Base-by-base conservation (phyloP, 2,888 invertebrate species). In the Leptodirus hochenwartii region DNA sequence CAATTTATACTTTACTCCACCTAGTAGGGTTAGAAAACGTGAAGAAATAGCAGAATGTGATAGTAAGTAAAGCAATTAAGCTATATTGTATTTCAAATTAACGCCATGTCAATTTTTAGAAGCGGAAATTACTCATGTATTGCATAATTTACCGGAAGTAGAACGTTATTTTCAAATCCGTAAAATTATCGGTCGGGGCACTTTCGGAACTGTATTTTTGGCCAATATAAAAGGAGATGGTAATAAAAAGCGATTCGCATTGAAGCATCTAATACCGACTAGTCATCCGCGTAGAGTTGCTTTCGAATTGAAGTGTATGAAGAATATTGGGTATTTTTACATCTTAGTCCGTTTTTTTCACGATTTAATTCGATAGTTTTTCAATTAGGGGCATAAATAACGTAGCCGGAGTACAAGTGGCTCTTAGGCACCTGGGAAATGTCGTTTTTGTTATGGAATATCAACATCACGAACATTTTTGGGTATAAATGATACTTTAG, bases 371-470 rank as follows among this genome's bases (percentile, higher is more conserved):
- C 12, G 15, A 28, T 24, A 15, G 22, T 31, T 32, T 12, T 34
- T 35, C 37, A 64, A 64, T 35, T 54, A 81, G 87, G 2, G 88
- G 87, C 12, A 61, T 60, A 34, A 69, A 80, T 47, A 74, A 88
- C 60, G 75, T 88, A 10, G 80, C 80, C 41, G 79, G 79, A 29
- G 66, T 87, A 34, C 71, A 79, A 39, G 58, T 80, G 37, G 84
- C 82, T 46, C 56, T 87, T 27, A 65, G 85, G 30, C 65, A 74
- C 43, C 61, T 66, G 37, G 81, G 84, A 44, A 76, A 80, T 33
- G 73, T 85, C 35, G 80, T 80, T 29, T 80, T 90, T 51, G 68
- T 87, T 27, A 87, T 88, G 88, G 85, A 87, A 3, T 85, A 78
- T 49, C 71, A 87, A 61, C 71, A 70, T 37, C 87, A 88, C 50